Evolutionary conservation across 1,140 invertebrate genomes (phyloP), one percentile per base, ranked within the genome.

Genomic region (Halyomorpha halys): DNA sequence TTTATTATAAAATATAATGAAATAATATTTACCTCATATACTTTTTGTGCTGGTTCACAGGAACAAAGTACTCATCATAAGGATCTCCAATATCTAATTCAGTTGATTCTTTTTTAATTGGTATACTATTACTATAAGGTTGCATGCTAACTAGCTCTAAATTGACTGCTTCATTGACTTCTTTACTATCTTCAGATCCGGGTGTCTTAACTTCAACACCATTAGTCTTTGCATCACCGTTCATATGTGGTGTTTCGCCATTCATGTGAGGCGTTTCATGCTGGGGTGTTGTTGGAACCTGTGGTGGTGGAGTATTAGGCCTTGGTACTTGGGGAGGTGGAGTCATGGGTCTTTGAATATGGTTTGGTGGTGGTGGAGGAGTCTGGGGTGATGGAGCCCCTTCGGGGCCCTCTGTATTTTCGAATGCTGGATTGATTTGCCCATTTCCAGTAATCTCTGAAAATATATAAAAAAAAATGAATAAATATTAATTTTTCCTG

Each of bases 31-130:
- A 89, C 87, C 87, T 87, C 77, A 89, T 88, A 72, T 83, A 89
- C 77, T 90, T 90, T 72, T 83, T 81, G 74, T 88, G 87, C 70
- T 90, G 85, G 73, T 90, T 89, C 47, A 90, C 87, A 44, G 87
- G 86, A 61, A 90, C 86, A 73, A 90, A 90, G 74, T 89, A 90
- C 69, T 89, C 86, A 67, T 89, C 86, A 73, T 88, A 88, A 19
- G 85, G 82, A 74, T 86, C 86, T 23, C 81, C 78, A 71, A 86
- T 82, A 61, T 88, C 85, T 18, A 85, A 81, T 69, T 86, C 84
- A 15, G 73, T 71, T 21, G 83, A 83, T 66, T 87, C 85, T 71
- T 86, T 86, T 61, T 78, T 77, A 6, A 70, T 65, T 6, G 73
- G 74, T 47, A 74, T 76, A 44, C 72, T 71, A 25, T 72, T 73